Evolutionary conservation across 2,113 vertebrate species (phyloP).

Genomic region (Aptenodytes forsteri): DNA sequence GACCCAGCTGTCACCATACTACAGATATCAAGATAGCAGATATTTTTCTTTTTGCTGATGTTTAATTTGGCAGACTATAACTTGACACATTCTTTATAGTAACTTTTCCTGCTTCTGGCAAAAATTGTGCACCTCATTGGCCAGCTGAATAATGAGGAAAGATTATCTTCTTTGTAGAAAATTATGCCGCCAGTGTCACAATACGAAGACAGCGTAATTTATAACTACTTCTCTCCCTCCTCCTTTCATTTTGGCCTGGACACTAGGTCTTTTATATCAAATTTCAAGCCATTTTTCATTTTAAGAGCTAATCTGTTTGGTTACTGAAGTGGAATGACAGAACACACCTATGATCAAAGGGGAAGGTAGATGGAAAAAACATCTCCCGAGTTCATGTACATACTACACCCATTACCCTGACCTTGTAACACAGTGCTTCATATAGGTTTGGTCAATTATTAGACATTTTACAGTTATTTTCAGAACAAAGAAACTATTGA

Average conservation of each 20-base stretch:
- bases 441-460: slow-evolving; percentile 39
- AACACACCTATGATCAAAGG: slow-evolving; percentile 58
- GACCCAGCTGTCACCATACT: background rate
- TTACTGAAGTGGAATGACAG: slow-evolving; percentile 56
- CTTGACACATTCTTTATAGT: background rate
- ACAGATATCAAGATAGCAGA: background rate
- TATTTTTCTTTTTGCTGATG: background rate
- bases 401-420: background rate
- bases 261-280: slow-evolving; percentile 33
- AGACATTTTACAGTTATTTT: slow-evolving; percentile 25
- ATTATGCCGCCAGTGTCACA: background rate
- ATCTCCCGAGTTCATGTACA: background rate
- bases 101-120: background rate
- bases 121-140: background rate
- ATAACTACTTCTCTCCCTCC: slow-evolving; percentile 4
- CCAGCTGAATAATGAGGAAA: slow-evolving; percentile 4
- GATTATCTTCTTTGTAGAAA: background rate
- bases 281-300: slow-evolving; percentile 41
- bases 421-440: background rate
- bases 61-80: slow-evolving; percentile 1
- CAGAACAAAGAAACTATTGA: slow-evolving; percentile 54
- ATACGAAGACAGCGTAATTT: slow-evolving; percentile 34
- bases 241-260: slow-evolving; percentile 7
- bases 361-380: slow-evolving; percentile 21
- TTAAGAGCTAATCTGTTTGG: slow-evolving; percentile 34